Evolutionary conservation across 1,140 invertebrate species (phyloP), one percentile per base, ranked within the genome.

Genomic region (Oreohelix idahoensis): DNA sequence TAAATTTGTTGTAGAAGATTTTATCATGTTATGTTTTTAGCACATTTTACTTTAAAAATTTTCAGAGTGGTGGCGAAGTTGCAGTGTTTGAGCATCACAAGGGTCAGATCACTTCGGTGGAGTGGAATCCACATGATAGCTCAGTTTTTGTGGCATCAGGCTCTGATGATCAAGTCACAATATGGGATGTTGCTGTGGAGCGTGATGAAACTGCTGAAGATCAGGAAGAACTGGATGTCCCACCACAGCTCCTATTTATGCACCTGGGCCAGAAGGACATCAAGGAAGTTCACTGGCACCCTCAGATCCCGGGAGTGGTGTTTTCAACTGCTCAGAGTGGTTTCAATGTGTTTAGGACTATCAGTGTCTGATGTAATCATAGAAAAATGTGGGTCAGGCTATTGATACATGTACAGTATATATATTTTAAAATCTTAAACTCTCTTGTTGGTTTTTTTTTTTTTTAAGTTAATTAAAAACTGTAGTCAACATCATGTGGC

Each of bases 221-320:
- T 1, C 93, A 94, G 79, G 91, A 95, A 81, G 94, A 89, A 49
- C 88, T 88, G 92, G 95, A 96, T 89, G 92, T 99, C 49, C 98
- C 98, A 53, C 96, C 98, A 0, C 98, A 99, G 92, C 92, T 99
- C 8, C 93, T 99, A 66, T 99, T 99, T 91, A 98, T 99, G 86
- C 99, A 99, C 93, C 97, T 98, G 94, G 99, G 99, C 76, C 98
- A 99, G 92, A 96, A 95, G 78, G 97, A 99, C 89, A 96, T 99
- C 38, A 99, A 99, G 93, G 99, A 99, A 94, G 92, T 99, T 26
- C 99, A 99, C 91, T 99, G 98, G 98, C 99, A 99, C 94, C 95
- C 95, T 38, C 98, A 99, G 89, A 90, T 99, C 85, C 96, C 98
- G 20, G 98, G 98, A 23, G 95, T 98, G 4, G 93, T 99, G 45